These are phyloP conservation scores for Gila robusta DNA, from an alignment of 2,797 vertebrate genomes.

Conservation along the genomic window DNA sequence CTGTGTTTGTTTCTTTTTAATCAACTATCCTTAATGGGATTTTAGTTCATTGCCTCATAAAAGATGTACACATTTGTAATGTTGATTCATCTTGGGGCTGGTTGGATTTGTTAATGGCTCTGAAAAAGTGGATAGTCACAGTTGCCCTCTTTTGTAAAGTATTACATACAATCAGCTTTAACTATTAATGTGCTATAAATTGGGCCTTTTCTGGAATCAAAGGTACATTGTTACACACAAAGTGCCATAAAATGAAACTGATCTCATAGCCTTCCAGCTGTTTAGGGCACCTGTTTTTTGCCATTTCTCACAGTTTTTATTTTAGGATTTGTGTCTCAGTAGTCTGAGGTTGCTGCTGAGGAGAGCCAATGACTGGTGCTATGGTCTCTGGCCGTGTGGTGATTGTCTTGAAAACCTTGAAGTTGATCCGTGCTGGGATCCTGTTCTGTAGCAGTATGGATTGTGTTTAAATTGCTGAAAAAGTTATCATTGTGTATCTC, in stretches of 20 bases:
- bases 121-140: not conserved
- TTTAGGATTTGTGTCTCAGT: slow-evolving; percentile 1
- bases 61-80: not conserved
- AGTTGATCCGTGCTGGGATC: not conserved
- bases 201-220: not conserved
- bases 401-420: not conserved
- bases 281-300: not conserved
- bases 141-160: not conserved
- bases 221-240: not conserved
- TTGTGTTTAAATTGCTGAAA: not conserved
- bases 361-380: not conserved
- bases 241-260: not conserved
- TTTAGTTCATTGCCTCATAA: not conserved
- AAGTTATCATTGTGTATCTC: not conserved
- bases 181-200: not conserved
- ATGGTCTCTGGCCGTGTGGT: not conserved
- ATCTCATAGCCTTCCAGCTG: not conserved
- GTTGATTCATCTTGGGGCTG: not conserved
- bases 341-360: not conserved
- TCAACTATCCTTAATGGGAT: not conserved
- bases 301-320: not conserved
- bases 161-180: not conserved
- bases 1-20: too few relatives aligned
- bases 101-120: not conserved
- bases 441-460: not conserved